Evolutionary conservation across 1,140 invertebrate species (phyloP).

Genomic region (Drosophila nannoptera): DNA sequence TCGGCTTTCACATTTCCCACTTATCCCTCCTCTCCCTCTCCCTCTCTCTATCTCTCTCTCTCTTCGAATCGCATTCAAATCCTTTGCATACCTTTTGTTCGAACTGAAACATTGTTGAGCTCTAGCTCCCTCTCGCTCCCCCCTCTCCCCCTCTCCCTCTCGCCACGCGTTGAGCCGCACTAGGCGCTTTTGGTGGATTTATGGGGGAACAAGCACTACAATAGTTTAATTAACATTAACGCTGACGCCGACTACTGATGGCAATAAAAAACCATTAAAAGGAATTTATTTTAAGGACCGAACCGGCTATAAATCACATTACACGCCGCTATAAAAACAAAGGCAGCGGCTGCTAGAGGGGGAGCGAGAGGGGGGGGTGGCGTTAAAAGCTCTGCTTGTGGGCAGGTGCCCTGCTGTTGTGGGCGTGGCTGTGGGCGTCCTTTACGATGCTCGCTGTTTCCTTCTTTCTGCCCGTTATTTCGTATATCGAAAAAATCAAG

Average conservation of each 20-base stretch:
- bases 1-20: not conserved
- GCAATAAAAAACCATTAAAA: constrained; percentile 77
- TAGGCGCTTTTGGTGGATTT: not conserved
- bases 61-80: not conserved
- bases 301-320: constrained; percentile 76
- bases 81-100: not conserved
- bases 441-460: not conserved
- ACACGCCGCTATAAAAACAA: constrained; percentile 74
- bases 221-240: constrained; percentile 78
- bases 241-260: constrained; percentile 72
- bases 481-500: constrained; percentile 66
- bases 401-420: constrained; percentile 42
- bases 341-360: constrained; percentile 22
- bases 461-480: not conserved
- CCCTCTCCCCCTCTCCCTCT: constrained; percentile 8
- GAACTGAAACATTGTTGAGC: constrained; percentile 29
- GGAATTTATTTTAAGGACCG: constrained; percentile 76
- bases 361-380: too few species aligned
- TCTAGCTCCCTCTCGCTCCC: constrained; percentile 14
- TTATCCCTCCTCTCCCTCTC: not conserved
- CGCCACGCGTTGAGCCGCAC: not conserved
- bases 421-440: constrained; percentile 32
- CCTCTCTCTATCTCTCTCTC: too few species aligned
- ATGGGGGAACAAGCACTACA: constrained; percentile 52
- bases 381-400: constrained; percentile 30